A percentile compares a stretch with the other conserved stretches of the same genome.
Conservation (phyloP, 2,113 vertebrate species). For the Peromyscus leucopus region DNA sequence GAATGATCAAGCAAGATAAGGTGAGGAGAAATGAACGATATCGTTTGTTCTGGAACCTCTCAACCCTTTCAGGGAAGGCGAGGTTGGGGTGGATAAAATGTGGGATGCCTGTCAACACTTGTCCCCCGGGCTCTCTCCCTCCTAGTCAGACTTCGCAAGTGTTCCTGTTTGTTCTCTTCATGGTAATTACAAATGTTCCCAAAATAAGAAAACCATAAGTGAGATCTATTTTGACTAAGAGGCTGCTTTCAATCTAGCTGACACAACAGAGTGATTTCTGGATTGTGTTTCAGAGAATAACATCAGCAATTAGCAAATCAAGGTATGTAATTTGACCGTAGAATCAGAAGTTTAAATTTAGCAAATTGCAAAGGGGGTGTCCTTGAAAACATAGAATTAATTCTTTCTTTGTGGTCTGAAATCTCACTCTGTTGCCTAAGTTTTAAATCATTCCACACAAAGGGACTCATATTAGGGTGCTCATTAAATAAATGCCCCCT, state of each 20-base stretch:
- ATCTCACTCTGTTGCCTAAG: neutral
- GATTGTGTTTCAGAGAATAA: neutral
- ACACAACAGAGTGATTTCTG: neutral
- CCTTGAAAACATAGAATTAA: neutral
- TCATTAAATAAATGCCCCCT: neutral
- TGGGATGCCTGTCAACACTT: neutral
- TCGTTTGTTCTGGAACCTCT: neutral
- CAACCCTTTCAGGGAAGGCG: neutral
- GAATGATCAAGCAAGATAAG: neutral
- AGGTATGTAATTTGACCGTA: neutral
- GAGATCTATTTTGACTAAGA: neutral
- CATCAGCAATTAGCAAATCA: neutral
- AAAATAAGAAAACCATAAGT: slow-evolving; percentile 7
- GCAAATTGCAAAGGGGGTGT: neutral
- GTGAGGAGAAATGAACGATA: neutral
- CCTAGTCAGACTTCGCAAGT: slow-evolving; percentile 2
- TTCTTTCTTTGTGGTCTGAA: neutral
- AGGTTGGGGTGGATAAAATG: neutral
- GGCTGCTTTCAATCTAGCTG: neutral
- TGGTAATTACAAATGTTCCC: neutral
- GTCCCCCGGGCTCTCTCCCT: neutral
- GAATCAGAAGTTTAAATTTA: neutral
- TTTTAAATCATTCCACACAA: neutral
- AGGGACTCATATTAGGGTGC: neutral
- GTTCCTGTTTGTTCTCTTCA: neutral